These are phyloP conservation scores for Paramuricea clavata DNA, from an alignment of 92 coral and sea anemone species.

Conservation along the genomic window DNA sequence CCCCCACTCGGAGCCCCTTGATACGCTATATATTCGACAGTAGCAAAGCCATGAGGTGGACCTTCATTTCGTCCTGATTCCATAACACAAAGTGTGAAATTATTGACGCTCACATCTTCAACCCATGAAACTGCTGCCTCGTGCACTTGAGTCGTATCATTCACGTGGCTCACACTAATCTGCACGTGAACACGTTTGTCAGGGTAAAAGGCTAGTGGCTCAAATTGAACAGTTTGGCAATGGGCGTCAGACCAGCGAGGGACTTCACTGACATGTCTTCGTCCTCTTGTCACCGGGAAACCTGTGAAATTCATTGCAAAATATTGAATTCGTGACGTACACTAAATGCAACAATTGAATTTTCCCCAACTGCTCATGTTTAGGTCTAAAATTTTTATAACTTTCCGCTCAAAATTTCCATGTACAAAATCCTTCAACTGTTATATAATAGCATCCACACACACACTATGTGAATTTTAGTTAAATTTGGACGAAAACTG, in stretches of 20 bases:
- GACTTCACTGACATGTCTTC: conserved; percentile 24
- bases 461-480: no score
- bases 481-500: no score
- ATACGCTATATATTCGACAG: conserved; percentile 33
- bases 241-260: conserved; percentile 41
- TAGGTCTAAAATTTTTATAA: no score
- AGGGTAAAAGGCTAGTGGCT: conserved; percentile 75
- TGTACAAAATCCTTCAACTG: no score
- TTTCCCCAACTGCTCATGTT: no score
- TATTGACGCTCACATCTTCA: conserved; percentile 53
- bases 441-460: no score
- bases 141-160: conserved; percentile 63
- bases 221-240: conserved; percentile 53
- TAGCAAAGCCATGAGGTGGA: conserved; percentile 33
- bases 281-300: conserved; percentile 56
- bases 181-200: conserved; percentile 82
- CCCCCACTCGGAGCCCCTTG: conserved; percentile 36
- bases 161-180: conserved; percentile 78
- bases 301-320: no score
- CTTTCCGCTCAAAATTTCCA: no score
- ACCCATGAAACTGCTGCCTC: conserved; percentile 87
- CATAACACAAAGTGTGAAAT: conserved; percentile 58
- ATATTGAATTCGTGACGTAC: no score
- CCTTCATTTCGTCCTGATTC: conserved; percentile 41
- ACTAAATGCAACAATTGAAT: no score